Evolutionary conservation across 2,797 vertebrate species (phyloP).

Genomic region (Phylloscopus collybita): DNA sequence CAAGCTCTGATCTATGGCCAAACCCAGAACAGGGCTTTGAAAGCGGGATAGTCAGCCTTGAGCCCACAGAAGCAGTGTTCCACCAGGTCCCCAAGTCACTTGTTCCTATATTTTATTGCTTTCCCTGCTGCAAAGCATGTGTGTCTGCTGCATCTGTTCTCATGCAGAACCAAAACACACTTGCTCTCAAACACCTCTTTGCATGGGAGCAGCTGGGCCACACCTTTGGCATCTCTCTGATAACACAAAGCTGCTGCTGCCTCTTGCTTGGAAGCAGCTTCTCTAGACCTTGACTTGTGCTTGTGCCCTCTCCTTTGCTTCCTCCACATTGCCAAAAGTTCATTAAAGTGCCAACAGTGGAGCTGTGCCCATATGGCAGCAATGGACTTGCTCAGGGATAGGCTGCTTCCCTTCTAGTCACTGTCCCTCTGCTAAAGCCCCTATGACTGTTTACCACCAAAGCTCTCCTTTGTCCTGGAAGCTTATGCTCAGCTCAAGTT

Average conservation of each 20-base stretch:
- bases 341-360: neutral
- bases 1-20: neutral
- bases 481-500: slow-evolving; percentile 7
- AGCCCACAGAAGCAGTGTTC: neutral
- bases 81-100: neutral
- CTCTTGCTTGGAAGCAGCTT: neutral
- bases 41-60: neutral
- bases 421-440: neutral
- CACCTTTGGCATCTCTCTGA: neutral
- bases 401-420: neutral
- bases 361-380: rapidly evolving
- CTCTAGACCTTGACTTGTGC: neutral
- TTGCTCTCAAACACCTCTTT: neutral
- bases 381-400: neutral
- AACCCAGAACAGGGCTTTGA: neutral
- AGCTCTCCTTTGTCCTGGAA: slow-evolving; percentile 27
- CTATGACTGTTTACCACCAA: neutral
- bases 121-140: neutral
- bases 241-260: neutral
- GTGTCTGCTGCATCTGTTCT: neutral
- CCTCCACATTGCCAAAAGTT: neutral
- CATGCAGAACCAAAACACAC: neutral
- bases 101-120: neutral
- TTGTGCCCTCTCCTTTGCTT: neutral
- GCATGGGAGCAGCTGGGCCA: neutral